Conservation (phyloP, 2,113 vertebrate genomes). For the Microtus oregoni region DNA sequence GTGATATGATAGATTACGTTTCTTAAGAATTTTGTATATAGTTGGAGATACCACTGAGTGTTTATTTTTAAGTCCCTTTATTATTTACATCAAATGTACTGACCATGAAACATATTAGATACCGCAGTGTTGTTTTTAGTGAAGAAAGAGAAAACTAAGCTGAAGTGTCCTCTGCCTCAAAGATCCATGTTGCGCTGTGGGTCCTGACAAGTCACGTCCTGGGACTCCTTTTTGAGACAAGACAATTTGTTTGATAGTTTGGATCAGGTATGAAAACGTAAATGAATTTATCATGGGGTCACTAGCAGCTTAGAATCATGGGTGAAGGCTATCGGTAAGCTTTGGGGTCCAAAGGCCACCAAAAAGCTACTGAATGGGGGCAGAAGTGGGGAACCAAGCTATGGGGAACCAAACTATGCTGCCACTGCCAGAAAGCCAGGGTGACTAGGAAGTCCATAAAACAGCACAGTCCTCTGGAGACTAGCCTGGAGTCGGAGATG, state of each 20-base stretch:
- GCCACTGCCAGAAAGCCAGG: not conserved
- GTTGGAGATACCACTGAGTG: not conserved
- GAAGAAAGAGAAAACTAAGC: not conserved
- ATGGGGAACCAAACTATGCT: not conserved
- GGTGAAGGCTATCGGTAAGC: not conserved
- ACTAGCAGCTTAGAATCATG: not conserved
- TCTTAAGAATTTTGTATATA: conserved; percentile 64
- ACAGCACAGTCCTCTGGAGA: too few relatives aligned
- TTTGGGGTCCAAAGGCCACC: not conserved
- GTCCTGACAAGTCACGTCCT: not conserved
- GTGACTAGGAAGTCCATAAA: not conserved
- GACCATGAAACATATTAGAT: conserved; percentile 29
- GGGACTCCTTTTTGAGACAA: not conserved
- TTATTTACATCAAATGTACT: conserved; percentile 54
- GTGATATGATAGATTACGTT: conserved; percentile 45
- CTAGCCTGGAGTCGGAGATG: not conserved
- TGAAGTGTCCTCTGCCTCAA: not conserved
- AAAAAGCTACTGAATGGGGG: not conserved
- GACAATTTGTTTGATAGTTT: not conserved
- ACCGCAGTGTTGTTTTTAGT: conserved; percentile 45
- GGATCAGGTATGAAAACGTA: not conserved
- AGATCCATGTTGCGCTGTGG: not conserved
- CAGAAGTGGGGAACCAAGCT: not conserved
- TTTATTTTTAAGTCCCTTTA: conserved; percentile 69
- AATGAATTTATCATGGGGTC: not conserved